phyloP scores from a whole-genome alignment of 2,113 vertebrate species.

The Raphicerus campestris region DNA sequence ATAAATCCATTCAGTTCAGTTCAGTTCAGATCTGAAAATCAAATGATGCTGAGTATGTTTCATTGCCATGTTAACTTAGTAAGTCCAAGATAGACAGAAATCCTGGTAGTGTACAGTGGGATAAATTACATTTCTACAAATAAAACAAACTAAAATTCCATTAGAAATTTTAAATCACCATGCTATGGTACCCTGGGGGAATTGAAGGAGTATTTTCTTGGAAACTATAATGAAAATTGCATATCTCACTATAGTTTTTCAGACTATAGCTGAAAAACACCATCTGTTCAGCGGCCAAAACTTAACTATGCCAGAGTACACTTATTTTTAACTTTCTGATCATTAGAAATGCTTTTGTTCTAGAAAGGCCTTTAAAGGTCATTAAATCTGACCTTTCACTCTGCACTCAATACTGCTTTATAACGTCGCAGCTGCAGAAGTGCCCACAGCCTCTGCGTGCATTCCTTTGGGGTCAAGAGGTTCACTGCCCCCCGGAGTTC shows the following conservation, averaged over 20 bases:
- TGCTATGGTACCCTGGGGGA: neutral
- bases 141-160: constrained; percentile 20
- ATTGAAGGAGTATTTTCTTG: neutral
- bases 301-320: neutral
- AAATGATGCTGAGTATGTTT: neutral
- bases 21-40: neutral
- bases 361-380: neutral
- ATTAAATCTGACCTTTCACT: neutral
- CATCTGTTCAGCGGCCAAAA: neutral
- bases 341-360: neutral
- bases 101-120: neutral
- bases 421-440: neutral
- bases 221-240: neutral
- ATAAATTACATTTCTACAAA: constrained; percentile 1
- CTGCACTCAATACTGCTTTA: neutral
- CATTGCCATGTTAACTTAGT: neutral
- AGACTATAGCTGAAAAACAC: neutral
- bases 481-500: neutral
- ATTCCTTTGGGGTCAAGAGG: neutral
- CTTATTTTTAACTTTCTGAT: neutral
- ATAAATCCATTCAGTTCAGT: neutral
- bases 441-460: neutral
- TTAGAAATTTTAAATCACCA: neutral
- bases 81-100: constrained; percentile 21
- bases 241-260: neutral